Base-by-base conservation (phyloP, 2,888 invertebrate species). In the Lasioglossum malachurum region DNA sequence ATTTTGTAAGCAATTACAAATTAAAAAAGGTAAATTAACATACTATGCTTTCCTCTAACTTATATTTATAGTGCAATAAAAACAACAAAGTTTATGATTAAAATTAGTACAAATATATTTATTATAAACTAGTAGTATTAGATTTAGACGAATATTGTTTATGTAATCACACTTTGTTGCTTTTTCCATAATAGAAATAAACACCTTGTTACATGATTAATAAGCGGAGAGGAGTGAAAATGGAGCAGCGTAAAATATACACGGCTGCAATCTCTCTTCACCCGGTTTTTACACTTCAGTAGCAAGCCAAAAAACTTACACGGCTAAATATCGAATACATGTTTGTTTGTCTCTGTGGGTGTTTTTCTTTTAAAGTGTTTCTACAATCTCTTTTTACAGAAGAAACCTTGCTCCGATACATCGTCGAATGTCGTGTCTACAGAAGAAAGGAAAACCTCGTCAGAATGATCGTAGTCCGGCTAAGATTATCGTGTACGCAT, bases 81-180 rank as follows among this genome's bases (percentile, higher is more conserved):
- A 92, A 92, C 90, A 92, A 93, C 91, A 91, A 91, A 92, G 91
- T 91, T 91, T 90, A 91, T 92, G 90, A 92, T 92, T 92, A 91
- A 93, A 93, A 93, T 92, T 92, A 92, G 91, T 93, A 93, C 92
- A 93, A 93, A 93, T 92, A 92, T 93, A 91, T 92, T 91, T 91
- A 92, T 92, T 91, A 91, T 89, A 88, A 90, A 91, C 90, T 92
- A 90, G 86, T 89, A 88, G 87, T 89, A 90, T 92, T 92, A 89
- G 86, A 86, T 89, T 91, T 87, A 89, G 88, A 91, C 86, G 88
- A 87, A 89, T 91, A 90, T 92, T 89, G 83, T 89, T 64, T 87
- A 92, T 88, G 86, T 91, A 93, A 92, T 93, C 91, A 93, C 92
- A 92, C 92, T 92, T 90, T 91, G 89, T 91, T 92, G 92, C 88